These are phyloP conservation scores for Clarias batrachus DNA, from an alignment of 2,113 vertebrate genomes.

Conservation along the genomic window DNA sequence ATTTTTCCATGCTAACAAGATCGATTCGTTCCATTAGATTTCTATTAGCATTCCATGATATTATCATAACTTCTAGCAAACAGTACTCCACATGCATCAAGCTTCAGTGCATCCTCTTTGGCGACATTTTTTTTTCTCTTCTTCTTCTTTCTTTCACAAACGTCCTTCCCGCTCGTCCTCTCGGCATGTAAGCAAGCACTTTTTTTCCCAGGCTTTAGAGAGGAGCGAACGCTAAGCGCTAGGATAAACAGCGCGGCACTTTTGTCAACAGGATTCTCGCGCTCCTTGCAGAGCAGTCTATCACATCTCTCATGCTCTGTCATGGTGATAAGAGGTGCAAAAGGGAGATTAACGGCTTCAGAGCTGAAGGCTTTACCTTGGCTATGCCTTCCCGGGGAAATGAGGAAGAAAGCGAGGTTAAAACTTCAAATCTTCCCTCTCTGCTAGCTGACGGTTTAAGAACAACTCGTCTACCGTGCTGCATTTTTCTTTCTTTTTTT, in stretches of 20 bases:
- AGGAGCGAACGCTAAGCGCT: conserved; percentile 31
- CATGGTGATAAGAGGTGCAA: conserved; percentile 65
- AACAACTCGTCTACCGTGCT: neutral
- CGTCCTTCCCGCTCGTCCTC: conserved; percentile 29
- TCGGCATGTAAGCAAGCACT: conserved; percentile 28
- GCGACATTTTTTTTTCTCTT: neutral
- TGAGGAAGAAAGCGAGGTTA: conserved; percentile 49
- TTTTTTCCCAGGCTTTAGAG: conserved; percentile 8
- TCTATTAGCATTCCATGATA: neutral
- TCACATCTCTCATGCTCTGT: conserved; percentile 61
- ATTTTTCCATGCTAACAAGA: conserved; percentile 8
- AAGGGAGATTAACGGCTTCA: conserved; percentile 62
- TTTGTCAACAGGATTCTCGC: conserved; percentile 65
- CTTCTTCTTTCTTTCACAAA: neutral
- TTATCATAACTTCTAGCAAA: neutral
- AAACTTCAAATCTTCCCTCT: conserved; percentile 45
- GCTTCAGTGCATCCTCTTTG: neutral
- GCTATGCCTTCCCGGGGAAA: conserved; percentile 53
- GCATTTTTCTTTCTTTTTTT: neutral
- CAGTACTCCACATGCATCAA: neutral
- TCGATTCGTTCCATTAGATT: neutral
- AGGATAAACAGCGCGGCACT: conserved; percentile 65
- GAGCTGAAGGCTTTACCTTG: conserved; percentile 55
- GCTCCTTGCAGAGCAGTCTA: conserved; percentile 55
- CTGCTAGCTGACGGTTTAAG: conserved; percentile 15